These are phyloP conservation scores for Drosophila colorata DNA, from an alignment of 2,888 invertebrate genomes.

Conservation along the genomic window DNA sequence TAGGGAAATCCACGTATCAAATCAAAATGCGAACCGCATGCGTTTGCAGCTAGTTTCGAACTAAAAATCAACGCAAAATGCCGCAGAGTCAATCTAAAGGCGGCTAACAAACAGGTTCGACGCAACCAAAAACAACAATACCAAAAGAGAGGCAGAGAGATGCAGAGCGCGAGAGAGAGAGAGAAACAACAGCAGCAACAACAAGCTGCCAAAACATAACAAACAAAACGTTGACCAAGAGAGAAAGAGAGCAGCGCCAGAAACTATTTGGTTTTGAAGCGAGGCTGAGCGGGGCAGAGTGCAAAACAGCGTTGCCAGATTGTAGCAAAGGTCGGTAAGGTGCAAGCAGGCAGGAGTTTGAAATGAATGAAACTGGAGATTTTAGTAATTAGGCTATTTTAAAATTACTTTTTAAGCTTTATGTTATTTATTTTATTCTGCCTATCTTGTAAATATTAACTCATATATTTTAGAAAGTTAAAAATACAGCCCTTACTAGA, in stretches of 20 bases:
- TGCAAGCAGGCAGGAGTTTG: not conserved
- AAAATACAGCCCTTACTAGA: too few species aligned
- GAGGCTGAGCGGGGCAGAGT: slow-evolving; percentile 14
- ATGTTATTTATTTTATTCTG: too few species aligned
- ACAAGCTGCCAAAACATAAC: slow-evolving; percentile 32
- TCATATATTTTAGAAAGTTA: too few species aligned
- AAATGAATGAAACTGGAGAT: not conserved
- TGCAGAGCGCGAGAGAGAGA: not conserved
- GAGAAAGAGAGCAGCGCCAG: not conserved
- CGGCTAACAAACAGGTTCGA: slow-evolving; percentile 74
- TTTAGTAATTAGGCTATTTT: too few species aligned
- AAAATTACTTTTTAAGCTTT: too few species aligned
- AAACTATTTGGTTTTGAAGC: slow-evolving; percentile 26
- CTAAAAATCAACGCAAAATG: slow-evolving; percentile 66
- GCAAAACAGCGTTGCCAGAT: slow-evolving; percentile 41
- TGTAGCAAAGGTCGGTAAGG: slow-evolving; percentile 12
- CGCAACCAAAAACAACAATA: slow-evolving; percentile 43
- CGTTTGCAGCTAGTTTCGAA: slow-evolving; percentile 64
- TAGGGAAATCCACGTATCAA: slow-evolving; percentile 1
- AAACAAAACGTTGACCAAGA: slow-evolving; percentile 32
- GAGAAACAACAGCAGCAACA: slow-evolving; percentile 3
- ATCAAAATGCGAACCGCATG: slow-evolving; percentile 60
- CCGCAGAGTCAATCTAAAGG: slow-evolving; percentile 40
- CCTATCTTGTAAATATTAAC: too few species aligned
- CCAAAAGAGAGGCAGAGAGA: slow-evolving; percentile 17